phyloP scores from a whole-genome alignment of 2,113 vertebrate species.

The Dicerorhinus sumatrensis region DNA sequence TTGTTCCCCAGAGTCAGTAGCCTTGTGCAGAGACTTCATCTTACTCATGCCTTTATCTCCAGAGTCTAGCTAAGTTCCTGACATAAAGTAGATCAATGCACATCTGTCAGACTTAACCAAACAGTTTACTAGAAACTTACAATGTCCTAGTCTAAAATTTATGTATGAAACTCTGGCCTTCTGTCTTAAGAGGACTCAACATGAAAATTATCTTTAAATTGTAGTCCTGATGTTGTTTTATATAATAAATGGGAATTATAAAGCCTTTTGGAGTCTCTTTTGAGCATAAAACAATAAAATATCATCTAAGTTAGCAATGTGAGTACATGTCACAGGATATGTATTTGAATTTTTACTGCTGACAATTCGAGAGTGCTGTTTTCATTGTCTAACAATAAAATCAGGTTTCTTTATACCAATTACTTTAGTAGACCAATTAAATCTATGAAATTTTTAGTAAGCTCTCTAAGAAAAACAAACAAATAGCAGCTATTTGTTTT shows the following conservation, averaged over 20 bases:
- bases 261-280: not conserved
- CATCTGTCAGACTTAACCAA: not conserved
- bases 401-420: not conserved
- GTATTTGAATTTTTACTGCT: not conserved
- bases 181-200: not conserved
- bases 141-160: constrained; percentile 8
- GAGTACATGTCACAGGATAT: not conserved
- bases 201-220: constrained; percentile 29
- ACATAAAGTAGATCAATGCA: not conserved
- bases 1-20: not conserved
- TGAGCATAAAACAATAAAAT: not conserved
- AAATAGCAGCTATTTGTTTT: not conserved
- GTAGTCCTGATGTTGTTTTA: not conserved
- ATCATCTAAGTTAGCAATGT: not conserved
- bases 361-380: not conserved
- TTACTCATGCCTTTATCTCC: not conserved
- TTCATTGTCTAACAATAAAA: not conserved
- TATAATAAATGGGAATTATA: not conserved
- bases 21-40: not conserved
- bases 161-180: not conserved
- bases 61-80: not conserved
- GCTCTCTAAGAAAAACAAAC: not conserved
- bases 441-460: not conserved
- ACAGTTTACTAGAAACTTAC: not conserved
- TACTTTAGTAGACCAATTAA: not conserved